These are phyloP conservation scores for Nymphicus hollandicus DNA, from an alignment of 2,113 vertebrate genomes.

Conservation along the genomic window DNA sequence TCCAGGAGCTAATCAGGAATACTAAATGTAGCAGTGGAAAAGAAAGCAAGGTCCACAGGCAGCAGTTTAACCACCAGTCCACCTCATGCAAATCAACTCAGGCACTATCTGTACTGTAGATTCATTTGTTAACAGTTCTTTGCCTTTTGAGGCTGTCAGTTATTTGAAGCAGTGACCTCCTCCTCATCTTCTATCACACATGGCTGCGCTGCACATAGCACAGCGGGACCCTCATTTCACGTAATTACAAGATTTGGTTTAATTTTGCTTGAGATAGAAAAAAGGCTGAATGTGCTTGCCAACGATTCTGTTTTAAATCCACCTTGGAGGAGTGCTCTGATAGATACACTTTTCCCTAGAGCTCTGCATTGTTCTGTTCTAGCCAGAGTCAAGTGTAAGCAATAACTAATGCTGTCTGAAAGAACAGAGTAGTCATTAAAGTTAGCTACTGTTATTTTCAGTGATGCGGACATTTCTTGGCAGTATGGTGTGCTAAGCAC, in stretches of 20 bases:
- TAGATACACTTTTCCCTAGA: neutral
- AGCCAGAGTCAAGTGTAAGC: neutral
- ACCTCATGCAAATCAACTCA: neutral
- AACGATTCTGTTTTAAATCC: neutral
- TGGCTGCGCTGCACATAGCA: neutral
- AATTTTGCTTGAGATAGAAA: neutral
- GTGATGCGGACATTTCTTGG: neutral
- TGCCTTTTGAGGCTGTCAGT: neutral
- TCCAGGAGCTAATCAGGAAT: neutral
- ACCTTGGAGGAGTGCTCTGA: neutral
- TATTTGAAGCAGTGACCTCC: neutral
- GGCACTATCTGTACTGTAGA: neutral
- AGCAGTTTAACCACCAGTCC: neutral
- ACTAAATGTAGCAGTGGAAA: neutral
- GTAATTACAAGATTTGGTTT: neutral
- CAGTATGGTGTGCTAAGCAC: neutral
- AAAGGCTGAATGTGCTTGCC: neutral
- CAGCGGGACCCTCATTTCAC: neutral
- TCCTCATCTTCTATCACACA: fast-evolving
- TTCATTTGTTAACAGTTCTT: neutral
- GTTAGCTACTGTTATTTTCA: neutral
- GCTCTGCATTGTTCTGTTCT: neutral
- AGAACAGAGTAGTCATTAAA: constrained; percentile 3
- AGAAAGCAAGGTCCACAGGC: neutral
- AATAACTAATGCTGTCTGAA: constrained; percentile 9